Percentiles rank a stretch among this genome's conserved stretches.
Conservation (phyloP, 2,888 invertebrate species). For the Rhagonycha lutea region DNA sequence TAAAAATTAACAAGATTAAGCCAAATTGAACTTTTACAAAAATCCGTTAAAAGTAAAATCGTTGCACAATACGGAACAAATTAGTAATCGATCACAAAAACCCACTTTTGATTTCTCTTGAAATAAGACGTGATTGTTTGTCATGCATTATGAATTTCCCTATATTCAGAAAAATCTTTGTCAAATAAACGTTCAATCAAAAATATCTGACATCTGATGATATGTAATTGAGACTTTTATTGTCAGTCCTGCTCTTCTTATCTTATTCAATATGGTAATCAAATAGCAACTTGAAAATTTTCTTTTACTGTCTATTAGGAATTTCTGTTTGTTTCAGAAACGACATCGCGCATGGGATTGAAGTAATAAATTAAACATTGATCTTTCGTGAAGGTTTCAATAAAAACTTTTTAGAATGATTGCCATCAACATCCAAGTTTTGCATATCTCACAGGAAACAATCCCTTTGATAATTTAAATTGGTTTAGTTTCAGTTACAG, state of each 20-base stretch:
- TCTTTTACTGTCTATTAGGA: not conserved
- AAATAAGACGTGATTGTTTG: constrained; percentile 28
- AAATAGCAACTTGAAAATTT: not conserved
- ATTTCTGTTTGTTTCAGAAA: not conserved
- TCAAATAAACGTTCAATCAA: constrained; percentile 26
- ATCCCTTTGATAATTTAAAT: not conserved
- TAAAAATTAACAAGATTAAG: not conserved
- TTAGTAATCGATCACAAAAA: constrained; percentile 26
- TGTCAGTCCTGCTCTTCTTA: constrained; percentile 19
- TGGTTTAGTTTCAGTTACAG: not conserved
- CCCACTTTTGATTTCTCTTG: constrained; percentile 22
- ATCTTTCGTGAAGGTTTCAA: not conserved
- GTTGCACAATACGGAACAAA: constrained; percentile 23
- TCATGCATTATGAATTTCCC: constrained; percentile 22
- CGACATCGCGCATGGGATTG: not conserved
- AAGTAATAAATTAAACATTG: not conserved
- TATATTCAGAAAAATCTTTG: constrained; percentile 19
- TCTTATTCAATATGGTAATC: not conserved
- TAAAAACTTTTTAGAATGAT: not conserved
- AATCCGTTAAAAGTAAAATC: not conserved
- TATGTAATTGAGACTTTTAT: constrained; percentile 27
- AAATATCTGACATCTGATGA: constrained; percentile 26
- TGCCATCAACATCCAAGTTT: not conserved
- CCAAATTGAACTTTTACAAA: not conserved
- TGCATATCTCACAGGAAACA: not conserved